Conservation (phyloP, 2,797 vertebrate genomes). For the Benthosema pterotum region DNA sequence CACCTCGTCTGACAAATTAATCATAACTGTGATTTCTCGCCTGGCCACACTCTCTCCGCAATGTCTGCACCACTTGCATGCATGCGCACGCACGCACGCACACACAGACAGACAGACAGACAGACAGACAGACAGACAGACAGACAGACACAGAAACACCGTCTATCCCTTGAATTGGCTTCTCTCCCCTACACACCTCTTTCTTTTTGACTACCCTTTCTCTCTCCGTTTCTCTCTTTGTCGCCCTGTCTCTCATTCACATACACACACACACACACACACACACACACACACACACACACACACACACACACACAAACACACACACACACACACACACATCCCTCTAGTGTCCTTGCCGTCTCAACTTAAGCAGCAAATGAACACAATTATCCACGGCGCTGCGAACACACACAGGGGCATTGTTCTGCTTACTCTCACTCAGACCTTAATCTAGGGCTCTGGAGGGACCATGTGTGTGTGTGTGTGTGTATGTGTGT, state of each 20-base stretch:
- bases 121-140: background rate
- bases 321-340: slow-evolving; percentile 49
- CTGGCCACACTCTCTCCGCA: slow-evolving; percentile 68
- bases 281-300: slow-evolving; percentile 49
- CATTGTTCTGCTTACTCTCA: slow-evolving; percentile 82
- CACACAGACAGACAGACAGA: background rate
- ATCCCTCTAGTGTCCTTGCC: slow-evolving; percentile 66
- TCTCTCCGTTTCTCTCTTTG: too few relatives aligned
- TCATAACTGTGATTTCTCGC: slow-evolving; percentile 79
- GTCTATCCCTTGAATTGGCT: too few relatives aligned
- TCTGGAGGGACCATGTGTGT: slow-evolving; percentile 60
- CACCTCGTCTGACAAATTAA: slow-evolving; percentile 63
- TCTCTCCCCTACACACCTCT: too few relatives aligned
- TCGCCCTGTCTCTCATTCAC: too few relatives aligned
- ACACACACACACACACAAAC: slow-evolving; percentile 46
- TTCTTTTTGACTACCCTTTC: too few relatives aligned
- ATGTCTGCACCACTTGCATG: slow-evolving; percentile 27
- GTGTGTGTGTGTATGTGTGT: slow-evolving; percentile 44
- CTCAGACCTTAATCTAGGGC: slow-evolving; percentile 79
- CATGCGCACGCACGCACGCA: background rate
- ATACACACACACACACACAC: slow-evolving; percentile 46
- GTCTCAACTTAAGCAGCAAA: slow-evolving; percentile 85
- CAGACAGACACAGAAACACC: slow-evolving; percentile 15
- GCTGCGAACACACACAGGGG: slow-evolving; percentile 78
- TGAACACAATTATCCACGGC: slow-evolving; percentile 85